These are phyloP conservation scores for Dryocosmus kuriphilus DNA, from an alignment of 2,888 invertebrate species.

Conservation along the genomic window DNA sequence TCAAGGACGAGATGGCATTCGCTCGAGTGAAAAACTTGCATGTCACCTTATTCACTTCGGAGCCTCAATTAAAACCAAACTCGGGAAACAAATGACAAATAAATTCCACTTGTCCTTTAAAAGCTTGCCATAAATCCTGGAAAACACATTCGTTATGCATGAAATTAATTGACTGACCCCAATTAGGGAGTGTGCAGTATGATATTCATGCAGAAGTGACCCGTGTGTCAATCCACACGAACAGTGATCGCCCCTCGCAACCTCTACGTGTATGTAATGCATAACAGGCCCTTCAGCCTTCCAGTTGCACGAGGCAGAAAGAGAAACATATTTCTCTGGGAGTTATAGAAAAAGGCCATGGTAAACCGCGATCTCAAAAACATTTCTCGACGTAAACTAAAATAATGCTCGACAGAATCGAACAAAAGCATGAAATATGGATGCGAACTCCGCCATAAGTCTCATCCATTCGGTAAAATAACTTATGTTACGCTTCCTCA, in stretches of 20 bases:
- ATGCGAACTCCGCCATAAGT: conserved; percentile 66
- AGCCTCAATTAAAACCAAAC: background rate
- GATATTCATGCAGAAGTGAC: conserved; percentile 16
- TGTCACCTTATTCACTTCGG: too few species aligned
- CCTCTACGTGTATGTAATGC: conserved; percentile 14
- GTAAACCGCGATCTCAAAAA: conserved; percentile 71
- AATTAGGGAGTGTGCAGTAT: conserved; percentile 42
- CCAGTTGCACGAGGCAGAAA: conserved; percentile 61
- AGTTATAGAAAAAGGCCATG: conserved; percentile 60
- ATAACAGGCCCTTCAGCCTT: conserved; percentile 31
- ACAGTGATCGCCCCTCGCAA: conserved; percentile 25
- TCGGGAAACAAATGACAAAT: background rate
- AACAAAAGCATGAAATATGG: conserved; percentile 77
- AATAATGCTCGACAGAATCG: conserved; percentile 77
- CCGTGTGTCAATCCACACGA: conserved; percentile 36
- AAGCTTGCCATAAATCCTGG: background rate
- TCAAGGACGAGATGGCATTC: too few species aligned
- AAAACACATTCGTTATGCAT: background rate
- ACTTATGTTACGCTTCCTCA: conserved; percentile 75
- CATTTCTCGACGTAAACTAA: conserved; percentile 75
- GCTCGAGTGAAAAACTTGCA: too few species aligned
- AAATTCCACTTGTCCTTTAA: background rate
- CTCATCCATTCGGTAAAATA: conserved; percentile 66
- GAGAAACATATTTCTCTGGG: conserved; percentile 72
- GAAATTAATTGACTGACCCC: conserved; percentile 31